Base-by-base conservation (phyloP, 2,797 vertebrate genomes). In the Tachyglossus aculeatus region DNA sequence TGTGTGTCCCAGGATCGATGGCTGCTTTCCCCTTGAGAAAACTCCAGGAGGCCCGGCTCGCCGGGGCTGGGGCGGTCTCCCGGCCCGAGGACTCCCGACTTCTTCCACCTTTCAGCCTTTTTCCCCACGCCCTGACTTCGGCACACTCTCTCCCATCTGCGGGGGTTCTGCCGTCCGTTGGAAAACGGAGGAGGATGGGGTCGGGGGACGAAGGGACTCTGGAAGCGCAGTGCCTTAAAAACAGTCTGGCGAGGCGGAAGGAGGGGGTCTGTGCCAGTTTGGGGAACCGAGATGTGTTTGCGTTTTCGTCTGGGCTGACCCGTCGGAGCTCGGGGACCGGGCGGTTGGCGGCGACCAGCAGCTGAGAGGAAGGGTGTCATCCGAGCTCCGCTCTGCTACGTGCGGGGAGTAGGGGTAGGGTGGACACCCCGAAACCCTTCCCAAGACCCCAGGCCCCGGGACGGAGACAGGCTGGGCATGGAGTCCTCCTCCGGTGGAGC, bases 1-100 rank as follows among this genome's bases (percentile, higher is more conserved):
- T 56, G 83, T 83, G 84, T 86, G 90, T 88, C 91, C 90, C 68
- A 45, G 75, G 91, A 93, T 93, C 90, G 91, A 93, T 93, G 90
- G 83, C 85, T 82, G 84, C 63, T 91, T 93, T 92, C 91, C 92
- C 91, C 92, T 91, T 90, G 92, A 88, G 90, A 77, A 77, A 82
- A 87, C 75, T 86, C 88, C 58, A 79, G 25, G 43, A 83, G 89
- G 90, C 66, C 76, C 63, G 39, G 57, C 75, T 67, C 83, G 63
- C 74, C 71, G 7, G 18, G 48, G 18, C 57, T 40, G 3, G 27
- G 59, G 77, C 65, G 84, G 71, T 83, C 32, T 27, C 78, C 77
- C 8, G 37, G 67, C 86, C 85, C 77, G 31, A 45, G 86, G 68
- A 84, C 81, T 33, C 14, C 52, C 71, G 82, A 62, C 24, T 74